A percentile compares a stretch with the other conserved stretches of the same genome.
Evolutionary conservation across 1,140 invertebrate genomes (phyloP).

Genomic region (Phymorhynchus buccinoides): DNA sequence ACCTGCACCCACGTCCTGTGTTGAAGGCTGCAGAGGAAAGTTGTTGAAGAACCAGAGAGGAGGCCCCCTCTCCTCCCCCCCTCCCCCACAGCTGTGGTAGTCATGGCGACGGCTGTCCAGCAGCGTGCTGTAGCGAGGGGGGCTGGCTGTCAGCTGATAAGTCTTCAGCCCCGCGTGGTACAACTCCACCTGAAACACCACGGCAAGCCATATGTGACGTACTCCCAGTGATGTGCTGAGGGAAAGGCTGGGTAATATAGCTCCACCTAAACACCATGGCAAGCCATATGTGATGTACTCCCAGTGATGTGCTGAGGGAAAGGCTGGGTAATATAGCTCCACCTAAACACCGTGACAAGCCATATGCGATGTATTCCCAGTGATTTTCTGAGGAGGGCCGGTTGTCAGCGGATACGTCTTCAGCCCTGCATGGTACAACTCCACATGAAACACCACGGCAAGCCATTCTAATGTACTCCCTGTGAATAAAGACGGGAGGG

Average conservation of each 20-base stretch:
- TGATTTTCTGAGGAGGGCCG: neutral
- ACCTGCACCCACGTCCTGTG: neutral
- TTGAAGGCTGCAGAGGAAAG: neutral
- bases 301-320: too few relatives aligned
- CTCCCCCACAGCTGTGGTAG: conserved; percentile 13
- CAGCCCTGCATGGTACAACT: conserved; percentile 15
- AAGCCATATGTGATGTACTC: too few relatives aligned
- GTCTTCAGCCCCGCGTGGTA: conserved; percentile 19
- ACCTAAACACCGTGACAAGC: too few relatives aligned
- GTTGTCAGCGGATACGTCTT: conserved; percentile 28
- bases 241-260: too few relatives aligned
- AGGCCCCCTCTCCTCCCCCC: neutral
- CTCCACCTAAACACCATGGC: too few relatives aligned
- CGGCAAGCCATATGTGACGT: too few relatives aligned
- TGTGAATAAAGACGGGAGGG: too few relatives aligned
- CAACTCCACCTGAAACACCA: neutral
- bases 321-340: too few relatives aligned
- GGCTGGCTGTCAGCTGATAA: conserved; percentile 21
- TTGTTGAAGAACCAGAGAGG: conserved; percentile 30
- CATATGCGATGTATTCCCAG: too few relatives aligned
- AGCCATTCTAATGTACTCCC: too few relatives aligned
- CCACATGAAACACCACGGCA: neutral
- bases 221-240: too few relatives aligned
- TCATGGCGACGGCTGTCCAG: conserved; percentile 12
- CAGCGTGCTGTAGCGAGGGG: conserved; percentile 11